Base-by-base conservation (phyloP, 2,113 vertebrate species). In the Alexandromys fortis region DNA sequence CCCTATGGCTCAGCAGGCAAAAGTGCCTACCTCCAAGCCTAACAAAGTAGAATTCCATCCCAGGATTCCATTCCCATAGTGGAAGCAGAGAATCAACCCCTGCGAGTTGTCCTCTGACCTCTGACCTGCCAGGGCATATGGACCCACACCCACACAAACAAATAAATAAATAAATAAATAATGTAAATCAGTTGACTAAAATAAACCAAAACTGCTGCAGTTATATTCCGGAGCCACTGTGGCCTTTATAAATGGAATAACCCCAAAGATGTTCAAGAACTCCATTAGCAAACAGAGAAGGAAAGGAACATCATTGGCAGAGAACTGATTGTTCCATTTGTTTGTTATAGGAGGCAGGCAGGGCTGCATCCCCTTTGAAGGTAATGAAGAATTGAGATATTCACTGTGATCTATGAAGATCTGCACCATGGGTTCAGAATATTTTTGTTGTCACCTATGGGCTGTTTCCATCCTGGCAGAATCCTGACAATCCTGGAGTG, bases 381-480 rank as follows among this genome's bases (percentile, higher is more conserved):
- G 99, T 97, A 99, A 99, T 0, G 99, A 99, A 95, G 99, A 99
- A 98, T 98, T 99, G 76, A 99, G 99, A 9, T 99, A 99, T 91
- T 99, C 99, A 0, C 49, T 99, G 96, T 98, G 99, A 9, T 99
- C 99, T 0, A 99, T 99, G 77, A 99, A 99, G 98, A 99, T 99
- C 99, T 1, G 99, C 99, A 0, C 99, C 99, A 0, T 99, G 99
- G 99, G 99, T 99, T 47, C 99, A 99, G 11, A 99, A 99, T 78
- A 99, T 99, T 92, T 99, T 99, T 97, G 99, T 99, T 0, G 98
- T 99, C 95, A 99, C 99, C 67, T 99, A 99, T 0, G 99, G 99
- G n/a, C 99, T 99, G 98, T 99, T 99, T 95, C 99, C 99, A 4
- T 99, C 99, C 83, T 99, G 99, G 99, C 99, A 99, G 77, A 99